Evolutionary conservation across 2,113 vertebrate genomes (phyloP).

Genomic region (Nyctereutes procyonoides): DNA sequence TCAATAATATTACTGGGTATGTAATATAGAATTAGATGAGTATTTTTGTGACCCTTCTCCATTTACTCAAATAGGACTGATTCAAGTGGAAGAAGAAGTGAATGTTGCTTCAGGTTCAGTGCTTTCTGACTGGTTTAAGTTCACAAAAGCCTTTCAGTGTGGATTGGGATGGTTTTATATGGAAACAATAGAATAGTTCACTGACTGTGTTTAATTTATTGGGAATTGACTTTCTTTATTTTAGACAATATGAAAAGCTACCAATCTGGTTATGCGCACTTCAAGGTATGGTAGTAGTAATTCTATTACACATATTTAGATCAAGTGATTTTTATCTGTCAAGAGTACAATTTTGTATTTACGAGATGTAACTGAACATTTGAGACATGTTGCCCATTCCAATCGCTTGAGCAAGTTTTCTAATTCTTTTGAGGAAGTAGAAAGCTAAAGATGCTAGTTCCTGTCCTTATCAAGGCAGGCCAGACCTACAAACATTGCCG

Average conservation of each 20-base stretch:
- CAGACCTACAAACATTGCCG: neutral
- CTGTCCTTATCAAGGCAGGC: neutral
- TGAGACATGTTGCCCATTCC: neutral
- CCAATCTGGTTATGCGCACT: neutral
- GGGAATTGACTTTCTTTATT: neutral
- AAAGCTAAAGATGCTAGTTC: neutral
- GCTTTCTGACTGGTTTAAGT: slow-evolving; percentile 1
- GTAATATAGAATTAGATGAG: neutral
- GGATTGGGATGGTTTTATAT: neutral
- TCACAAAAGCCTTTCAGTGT: slow-evolving; percentile 26
- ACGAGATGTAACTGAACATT: neutral
- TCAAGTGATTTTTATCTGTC: neutral
- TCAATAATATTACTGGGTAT: neutral
- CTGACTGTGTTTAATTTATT: neutral
- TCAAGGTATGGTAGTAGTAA: neutral
- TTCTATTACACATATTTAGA: neutral
- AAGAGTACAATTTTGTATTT: neutral
- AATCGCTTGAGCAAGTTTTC: neutral
- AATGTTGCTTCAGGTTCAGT: neutral
- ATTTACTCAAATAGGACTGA: neutral
- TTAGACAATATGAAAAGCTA: neutral
- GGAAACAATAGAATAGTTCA: neutral
- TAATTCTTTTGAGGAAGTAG: neutral
- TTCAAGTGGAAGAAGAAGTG: neutral
- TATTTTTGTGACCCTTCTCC: neutral